Evolutionary conservation across 1,140 invertebrate species (phyloP), one percentile per base, ranked within the genome.

Genomic region (Neotoxoptera formosana): DNA sequence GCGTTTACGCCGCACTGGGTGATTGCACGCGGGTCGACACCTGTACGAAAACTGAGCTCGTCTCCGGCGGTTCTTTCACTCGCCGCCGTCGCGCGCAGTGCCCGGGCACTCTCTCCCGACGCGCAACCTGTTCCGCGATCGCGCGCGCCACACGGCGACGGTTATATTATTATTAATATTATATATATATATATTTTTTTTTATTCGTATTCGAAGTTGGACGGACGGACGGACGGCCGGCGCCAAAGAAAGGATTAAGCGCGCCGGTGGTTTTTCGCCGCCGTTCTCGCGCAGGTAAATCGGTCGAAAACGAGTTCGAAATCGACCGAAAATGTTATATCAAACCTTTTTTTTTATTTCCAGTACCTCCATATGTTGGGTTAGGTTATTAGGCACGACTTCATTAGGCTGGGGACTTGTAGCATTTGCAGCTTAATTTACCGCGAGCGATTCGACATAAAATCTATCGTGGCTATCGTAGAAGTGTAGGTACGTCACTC

Each of bases 11-110:
- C 60, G 60, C 60, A 83, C 34, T 21, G 45, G 25, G 36, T 81
- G 48, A 93, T 2, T 56, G n/a, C 76, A 56, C 76, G 48, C 91
- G 81, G 48, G 45, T 36, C 81, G 48, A 84, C 91, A 93, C 67
- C 91, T 93, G 91, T 93, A 86, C 48, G 91, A 93, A 93, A 93
- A 93, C 91, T 93, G 91, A 93, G 81, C 30, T 56, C 91, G 47
- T 93, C 91, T 92, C 91, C 17, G 91, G 34, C 76, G 91, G 91
- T 86, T 86, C 91, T 93, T 86, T 93, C 91, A 93, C 91, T 56
- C 21, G 36, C 47, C 81, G 91, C 47, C 87, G 84, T 30, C 53
- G 53, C 41, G 41, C 41, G 41, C 34, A 60, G 53, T 34, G 34
- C 21, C 41, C 60, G 2, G 41, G 76, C 91, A 92, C 90, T 92